Base-by-base conservation (phyloP, 2,888 invertebrate genomes). In the Copidosoma aretas region DNA sequence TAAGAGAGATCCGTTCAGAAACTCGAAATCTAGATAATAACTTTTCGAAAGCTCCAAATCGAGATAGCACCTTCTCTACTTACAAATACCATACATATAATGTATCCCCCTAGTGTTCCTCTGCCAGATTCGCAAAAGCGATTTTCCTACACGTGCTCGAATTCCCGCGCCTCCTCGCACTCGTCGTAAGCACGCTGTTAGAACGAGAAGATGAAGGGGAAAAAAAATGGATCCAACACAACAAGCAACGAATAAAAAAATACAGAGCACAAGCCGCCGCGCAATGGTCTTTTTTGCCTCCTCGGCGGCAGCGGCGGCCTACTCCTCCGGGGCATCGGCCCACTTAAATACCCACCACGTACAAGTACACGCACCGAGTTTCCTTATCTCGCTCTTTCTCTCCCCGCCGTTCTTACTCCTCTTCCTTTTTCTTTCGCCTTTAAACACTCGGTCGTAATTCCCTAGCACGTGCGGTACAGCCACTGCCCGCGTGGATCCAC, bases 291-390 rank as follows among this genome's bases (percentile, higher is more conserved):
- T 59, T 60, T 56, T 15, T 25, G 32, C 12, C 17, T 39, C n/a
- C 53, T 61, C 66, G 63, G 58, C 46, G 46, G 62, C 41, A 56
- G 24, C 49, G 39, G 53, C 64, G 58, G 67, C 64, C 70, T 57
- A 63, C 66, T 64, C 70, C 67, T 68, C 49, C 56, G n/a, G 67
- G 65, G 43, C 67, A 60, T 63, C 54, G 70, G 53, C 57, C 63
- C 60, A 70, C 60, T 70, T 70, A 60, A n/a, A 57, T n/a, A 56
- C 64, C 59, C 60, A 41, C 4, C 41, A 19, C 25, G n/a, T 41
- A 19, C 21, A 49, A 70, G 68, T 68, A 72, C 67, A 65, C 70
- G 63, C 61, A 63, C 49, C 32, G 8, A 32, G 32, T 49, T 60
- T 49, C n/a, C 39, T 53, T 52, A 53, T 57, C 61, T 24, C 62